phyloP scores from a whole-genome alignment of 1,140 invertebrate genomes.

The Amphibalanus amphitrite region DNA sequence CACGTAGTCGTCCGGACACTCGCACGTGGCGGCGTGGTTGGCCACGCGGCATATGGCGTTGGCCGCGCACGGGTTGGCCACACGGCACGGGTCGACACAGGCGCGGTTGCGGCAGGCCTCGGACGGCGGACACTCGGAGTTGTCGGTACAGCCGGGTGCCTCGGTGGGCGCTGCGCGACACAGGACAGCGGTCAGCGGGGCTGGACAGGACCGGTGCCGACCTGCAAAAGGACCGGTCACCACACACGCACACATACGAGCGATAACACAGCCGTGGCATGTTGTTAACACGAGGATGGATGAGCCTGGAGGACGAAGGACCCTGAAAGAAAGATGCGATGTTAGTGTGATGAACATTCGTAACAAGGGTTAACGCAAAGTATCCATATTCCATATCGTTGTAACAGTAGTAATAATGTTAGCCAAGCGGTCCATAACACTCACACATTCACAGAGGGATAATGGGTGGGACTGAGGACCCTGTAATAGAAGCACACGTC shows the following conservation, averaged over 20 bases:
- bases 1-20: constrained; percentile 23
- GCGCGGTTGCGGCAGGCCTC: constrained; percentile 51
- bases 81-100: constrained; percentile 55
- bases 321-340: no score
- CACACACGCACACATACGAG: no score
- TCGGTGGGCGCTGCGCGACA: constrained; percentile 21
- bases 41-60: constrained; percentile 52
- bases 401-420: no score
- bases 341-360: no score
- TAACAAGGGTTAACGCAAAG: no score
- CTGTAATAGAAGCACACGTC: neutral
- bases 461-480: neutral
- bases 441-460: neutral
- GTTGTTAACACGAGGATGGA: no score
- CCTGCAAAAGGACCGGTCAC: no score
- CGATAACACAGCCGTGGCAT: no score
- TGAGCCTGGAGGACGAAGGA: no score
- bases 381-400: no score
- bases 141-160: constrained; percentile 43
- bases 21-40: constrained; percentile 23
- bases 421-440: no score
- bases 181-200: constrained; percentile 8
- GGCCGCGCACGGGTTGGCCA: constrained; percentile 52
- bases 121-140: constrained; percentile 49
- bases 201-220: constrained; percentile 38